Conservation (phyloP, 2,888 invertebrate species). For the Epinotia ramella region DNA sequence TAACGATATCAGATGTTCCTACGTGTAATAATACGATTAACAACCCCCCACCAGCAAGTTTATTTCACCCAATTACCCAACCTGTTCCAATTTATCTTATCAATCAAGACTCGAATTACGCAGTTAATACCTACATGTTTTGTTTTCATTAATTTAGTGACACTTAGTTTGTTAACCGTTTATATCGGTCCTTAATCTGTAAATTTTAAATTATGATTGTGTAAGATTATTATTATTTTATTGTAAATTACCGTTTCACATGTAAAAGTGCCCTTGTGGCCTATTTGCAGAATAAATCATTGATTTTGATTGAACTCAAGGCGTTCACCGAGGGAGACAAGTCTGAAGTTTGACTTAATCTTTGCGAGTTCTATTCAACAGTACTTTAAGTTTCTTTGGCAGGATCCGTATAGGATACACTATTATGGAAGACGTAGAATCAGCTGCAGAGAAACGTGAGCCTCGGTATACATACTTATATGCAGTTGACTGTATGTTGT, state of each 20-base stretch:
- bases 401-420: background rate
- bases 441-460: background rate
- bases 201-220: too few species aligned
- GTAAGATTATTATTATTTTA: too few species aligned
- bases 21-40: constrained; percentile 1
- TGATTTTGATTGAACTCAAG: too few species aligned
- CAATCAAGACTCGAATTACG: background rate
- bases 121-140: background rate
- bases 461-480: too few species aligned
- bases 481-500: too few species aligned
- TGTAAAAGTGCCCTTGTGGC: too few species aligned
- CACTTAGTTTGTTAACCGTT: too few species aligned
- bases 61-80: constrained; percentile 17
- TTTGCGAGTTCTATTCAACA: constrained; percentile 14
- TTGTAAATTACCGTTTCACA: too few species aligned
- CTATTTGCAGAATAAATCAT: too few species aligned
- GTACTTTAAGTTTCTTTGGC: constrained; percentile 1
- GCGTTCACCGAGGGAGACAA: constrained; percentile 9
- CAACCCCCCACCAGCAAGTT: background rate
- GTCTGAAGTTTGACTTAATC: constrained; percentile 23
- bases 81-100: constrained; percentile 6
- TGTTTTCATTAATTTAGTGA: too few species aligned
- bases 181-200: too few species aligned
- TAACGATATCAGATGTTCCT: constrained; percentile 4
- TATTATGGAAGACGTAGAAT: background rate